phyloP scores from a whole-genome alignment of 2,113 vertebrate species.

The Alethe diademata region DNA sequence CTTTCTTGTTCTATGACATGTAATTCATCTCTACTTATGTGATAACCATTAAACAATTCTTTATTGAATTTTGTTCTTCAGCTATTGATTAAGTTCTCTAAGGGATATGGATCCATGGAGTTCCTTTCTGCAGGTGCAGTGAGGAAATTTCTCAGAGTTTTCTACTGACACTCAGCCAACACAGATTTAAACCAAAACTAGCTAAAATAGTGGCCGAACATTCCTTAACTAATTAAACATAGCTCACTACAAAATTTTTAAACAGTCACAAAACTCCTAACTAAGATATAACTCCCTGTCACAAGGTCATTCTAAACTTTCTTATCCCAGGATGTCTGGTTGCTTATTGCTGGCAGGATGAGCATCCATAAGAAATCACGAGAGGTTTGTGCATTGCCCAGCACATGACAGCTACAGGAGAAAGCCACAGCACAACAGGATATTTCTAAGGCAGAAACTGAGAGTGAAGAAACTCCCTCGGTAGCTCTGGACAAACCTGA shows the following conservation, averaged over 20 bases:
- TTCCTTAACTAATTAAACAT: background rate
- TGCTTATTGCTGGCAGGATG: background rate
- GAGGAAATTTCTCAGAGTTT: background rate
- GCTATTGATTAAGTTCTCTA: background rate
- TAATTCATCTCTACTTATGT: background rate
- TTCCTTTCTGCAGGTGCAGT: background rate
- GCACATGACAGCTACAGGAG: background rate
- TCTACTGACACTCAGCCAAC: background rate
- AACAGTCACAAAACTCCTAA: background rate
- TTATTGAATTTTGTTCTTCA: background rate
- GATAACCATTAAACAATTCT: background rate
- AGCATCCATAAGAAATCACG: fast-evolving
- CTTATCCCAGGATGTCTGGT: background rate
- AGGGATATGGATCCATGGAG: background rate
- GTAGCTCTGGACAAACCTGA: background rate
- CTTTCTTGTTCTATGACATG: background rate
- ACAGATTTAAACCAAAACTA: background rate
- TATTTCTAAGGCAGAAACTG: background rate
- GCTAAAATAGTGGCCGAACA: background rate
- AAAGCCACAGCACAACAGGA: background rate
- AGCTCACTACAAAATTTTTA: background rate
- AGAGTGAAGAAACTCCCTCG: background rate
- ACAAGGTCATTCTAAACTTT: background rate
- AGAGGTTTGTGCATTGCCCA: background rate
- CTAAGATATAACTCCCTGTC: background rate